A percentile compares a stretch with the other conserved stretches of the same genome.
Conservation (phyloP, 2,888 invertebrate genomes). For the Nemurella pictetii region DNA sequence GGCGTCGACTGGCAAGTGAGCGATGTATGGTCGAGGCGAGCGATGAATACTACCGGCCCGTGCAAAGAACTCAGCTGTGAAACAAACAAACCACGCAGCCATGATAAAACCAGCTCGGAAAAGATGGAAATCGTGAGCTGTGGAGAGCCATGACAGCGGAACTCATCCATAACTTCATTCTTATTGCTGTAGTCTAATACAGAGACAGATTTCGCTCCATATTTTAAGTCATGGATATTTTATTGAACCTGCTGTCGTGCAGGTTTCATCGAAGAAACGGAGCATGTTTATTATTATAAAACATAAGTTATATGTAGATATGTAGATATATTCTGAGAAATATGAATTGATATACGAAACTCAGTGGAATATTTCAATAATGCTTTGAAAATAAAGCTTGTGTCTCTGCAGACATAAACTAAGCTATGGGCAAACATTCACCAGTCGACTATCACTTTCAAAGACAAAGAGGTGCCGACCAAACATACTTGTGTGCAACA, state of each 20-base stretch:
- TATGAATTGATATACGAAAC: no score
- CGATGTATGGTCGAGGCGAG: neutral
- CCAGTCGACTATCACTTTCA: no score
- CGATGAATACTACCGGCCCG: neutral
- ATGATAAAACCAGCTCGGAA: neutral
- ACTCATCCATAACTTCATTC: neutral
- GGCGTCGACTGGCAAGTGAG: constrained; percentile 9
- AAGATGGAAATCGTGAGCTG: neutral
- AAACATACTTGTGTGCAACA: no score
- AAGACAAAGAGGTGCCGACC: no score
- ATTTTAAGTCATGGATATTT: neutral
- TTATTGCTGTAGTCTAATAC: neutral
- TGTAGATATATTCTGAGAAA: neutral
- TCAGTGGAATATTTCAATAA: neutral
- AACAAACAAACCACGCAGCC: neutral
- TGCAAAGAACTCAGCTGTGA: neutral
- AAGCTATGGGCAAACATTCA: no score
- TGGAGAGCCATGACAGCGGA: neutral
- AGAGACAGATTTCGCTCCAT: neutral
- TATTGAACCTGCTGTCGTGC: neutral
- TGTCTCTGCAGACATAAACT: no score
- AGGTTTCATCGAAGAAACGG: neutral
- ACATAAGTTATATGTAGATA: neutral
- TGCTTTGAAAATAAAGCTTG: no score
- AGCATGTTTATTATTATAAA: neutral